Evolutionary conservation across 2,113 vertebrate genomes (phyloP).

Genomic region (Spea bombifrons): DNA sequence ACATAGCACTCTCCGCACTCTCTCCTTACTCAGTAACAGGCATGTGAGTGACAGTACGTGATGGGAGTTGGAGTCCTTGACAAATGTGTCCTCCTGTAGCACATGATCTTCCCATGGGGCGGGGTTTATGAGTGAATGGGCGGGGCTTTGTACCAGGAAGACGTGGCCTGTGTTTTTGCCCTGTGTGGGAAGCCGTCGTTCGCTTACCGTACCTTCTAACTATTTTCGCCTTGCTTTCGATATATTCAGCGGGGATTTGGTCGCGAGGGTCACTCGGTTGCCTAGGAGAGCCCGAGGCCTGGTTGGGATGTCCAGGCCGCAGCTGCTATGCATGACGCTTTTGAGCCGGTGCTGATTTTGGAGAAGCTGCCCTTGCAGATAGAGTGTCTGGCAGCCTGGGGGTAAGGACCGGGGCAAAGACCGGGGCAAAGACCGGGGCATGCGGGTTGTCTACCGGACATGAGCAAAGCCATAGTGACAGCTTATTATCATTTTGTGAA

Average conservation of each 20-base stretch:
- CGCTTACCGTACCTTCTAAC: too few species aligned
- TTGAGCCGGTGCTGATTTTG: constrained; percentile 87
- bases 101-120: background rate
- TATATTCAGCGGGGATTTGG: too few species aligned
- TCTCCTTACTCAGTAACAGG: too few species aligned
- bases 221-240: too few species aligned
- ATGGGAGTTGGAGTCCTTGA: too few species aligned
- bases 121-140: background rate
- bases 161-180: background rate
- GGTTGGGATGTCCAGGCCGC: background rate
- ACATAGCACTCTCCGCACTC: too few species aligned
- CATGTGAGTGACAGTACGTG: too few species aligned
- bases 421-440: constrained; percentile 78
- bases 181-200: too few species aligned
- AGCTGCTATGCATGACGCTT: constrained; percentile 88
- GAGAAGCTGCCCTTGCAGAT: constrained; percentile 95
- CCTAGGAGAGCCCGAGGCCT: background rate
- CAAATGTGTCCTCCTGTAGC: too few species aligned
- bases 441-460: background rate
- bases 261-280: too few species aligned
- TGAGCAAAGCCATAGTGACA: background rate
- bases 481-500: too few species aligned
- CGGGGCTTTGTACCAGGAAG: constrained; percentile 3
- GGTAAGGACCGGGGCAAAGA: constrained; percentile 75
- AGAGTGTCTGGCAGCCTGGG: constrained; percentile 93